These are phyloP conservation scores for Diceros bicornis DNA, from an alignment of 2,797 vertebrate species.

Conservation along the genomic window DNA sequence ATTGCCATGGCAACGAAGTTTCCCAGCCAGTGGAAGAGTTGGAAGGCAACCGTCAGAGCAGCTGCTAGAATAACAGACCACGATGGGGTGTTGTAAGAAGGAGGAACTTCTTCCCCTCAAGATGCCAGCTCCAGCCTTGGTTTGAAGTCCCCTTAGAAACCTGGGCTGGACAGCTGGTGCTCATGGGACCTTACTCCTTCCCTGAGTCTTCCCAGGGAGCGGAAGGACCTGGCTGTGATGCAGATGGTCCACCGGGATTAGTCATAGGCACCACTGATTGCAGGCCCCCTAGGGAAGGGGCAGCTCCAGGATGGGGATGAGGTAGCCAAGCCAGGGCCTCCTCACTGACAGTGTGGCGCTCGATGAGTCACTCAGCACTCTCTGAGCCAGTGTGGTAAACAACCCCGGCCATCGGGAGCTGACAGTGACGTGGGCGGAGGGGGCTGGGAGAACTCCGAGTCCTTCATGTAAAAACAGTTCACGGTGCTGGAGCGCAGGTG, in stretches of 20 bases:
- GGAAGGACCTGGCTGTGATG: background rate
- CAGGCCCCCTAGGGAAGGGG: background rate
- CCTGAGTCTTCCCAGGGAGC: background rate
- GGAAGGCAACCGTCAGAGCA: background rate
- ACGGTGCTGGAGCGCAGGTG: fast-evolving
- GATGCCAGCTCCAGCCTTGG: background rate
- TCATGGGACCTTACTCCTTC: background rate
- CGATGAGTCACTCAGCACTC: background rate
- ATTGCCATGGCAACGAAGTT: slow-evolving; percentile 77
- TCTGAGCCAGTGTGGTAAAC: background rate
- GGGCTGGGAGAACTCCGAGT: background rate
- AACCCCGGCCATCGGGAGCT: fast-evolving
- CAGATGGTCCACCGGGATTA: background rate
- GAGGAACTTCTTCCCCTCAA: background rate
- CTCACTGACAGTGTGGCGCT: background rate
- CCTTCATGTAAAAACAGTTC: background rate
- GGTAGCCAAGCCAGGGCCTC: background rate
- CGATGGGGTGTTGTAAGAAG: fast-evolving
- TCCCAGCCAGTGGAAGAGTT: slow-evolving; percentile 65
- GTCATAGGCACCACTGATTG: background rate
- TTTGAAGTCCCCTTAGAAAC: background rate
- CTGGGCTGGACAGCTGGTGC: background rate
- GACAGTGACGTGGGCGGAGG: background rate
- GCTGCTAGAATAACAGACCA: background rate
- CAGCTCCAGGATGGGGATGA: background rate